Conservation (phyloP, 1,140 invertebrate species). For the Bombus consobrinus region DNA sequence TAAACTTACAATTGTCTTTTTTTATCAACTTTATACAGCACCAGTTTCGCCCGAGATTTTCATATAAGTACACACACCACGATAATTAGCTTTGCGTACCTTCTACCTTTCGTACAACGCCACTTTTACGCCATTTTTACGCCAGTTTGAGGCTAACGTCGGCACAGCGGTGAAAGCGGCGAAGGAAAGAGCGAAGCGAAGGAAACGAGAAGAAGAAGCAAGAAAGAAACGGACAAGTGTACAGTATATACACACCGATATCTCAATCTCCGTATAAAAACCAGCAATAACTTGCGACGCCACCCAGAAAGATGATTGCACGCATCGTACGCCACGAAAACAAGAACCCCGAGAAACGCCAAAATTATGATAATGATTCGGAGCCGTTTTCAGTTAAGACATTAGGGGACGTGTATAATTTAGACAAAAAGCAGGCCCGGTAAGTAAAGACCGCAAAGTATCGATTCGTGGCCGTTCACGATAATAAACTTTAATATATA, state of each 20-base stretch:
- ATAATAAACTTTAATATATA: conserved; percentile 80
- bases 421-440: conserved; percentile 74
- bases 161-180: background rate
- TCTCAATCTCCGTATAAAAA: conserved; percentile 80
- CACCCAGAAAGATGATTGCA: conserved; percentile 80
- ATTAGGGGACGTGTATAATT: conserved; percentile 81
- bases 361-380: conserved; percentile 82
- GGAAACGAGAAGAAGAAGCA: background rate
- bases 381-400: conserved; percentile 81
- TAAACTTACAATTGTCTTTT: background rate
- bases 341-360: conserved; percentile 77
- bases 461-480: conserved; percentile 67
- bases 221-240: background rate
- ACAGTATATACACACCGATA: conserved; percentile 60
- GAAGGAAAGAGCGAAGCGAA: background rate
- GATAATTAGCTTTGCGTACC: conserved; percentile 10
- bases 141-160: background rate
- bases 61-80: background rate
- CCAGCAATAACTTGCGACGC: conserved; percentile 78
- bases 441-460: conserved; percentile 76
- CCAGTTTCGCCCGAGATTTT: background rate
- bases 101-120: background rate
- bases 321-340: conserved; percentile 68
- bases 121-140: background rate
- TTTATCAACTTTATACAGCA: too few species aligned